Evolutionary conservation across 2,797 vertebrate genomes (phyloP).

Genomic region (Aotus griseimembra): DNA sequence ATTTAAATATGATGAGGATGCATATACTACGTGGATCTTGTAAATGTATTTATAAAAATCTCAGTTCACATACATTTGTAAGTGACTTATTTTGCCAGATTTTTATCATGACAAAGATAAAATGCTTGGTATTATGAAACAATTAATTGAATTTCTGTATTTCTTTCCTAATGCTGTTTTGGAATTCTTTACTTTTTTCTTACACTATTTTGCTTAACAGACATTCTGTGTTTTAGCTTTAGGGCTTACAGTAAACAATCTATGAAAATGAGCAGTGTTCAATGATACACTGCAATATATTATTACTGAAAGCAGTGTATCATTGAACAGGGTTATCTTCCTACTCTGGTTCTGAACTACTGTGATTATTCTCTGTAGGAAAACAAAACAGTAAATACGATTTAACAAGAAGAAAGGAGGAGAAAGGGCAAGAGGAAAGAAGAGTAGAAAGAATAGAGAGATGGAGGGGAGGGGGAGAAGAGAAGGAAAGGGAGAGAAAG

Average conservation of each 20-base stretch:
- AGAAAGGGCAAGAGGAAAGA: neutral
- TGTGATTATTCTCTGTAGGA: neutral
- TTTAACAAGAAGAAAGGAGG: neutral
- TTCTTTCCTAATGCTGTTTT: neutral
- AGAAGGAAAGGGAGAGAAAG: neutral
- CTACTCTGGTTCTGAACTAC: neutral
- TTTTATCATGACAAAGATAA: conserved; percentile 30
- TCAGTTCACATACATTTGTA: neutral
- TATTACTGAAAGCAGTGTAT: neutral
- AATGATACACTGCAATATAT: neutral
- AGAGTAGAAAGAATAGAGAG: too few species aligned
- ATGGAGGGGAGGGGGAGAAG: too few species aligned
- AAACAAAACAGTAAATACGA: neutral
- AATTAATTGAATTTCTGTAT: neutral
- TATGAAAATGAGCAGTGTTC: neutral
- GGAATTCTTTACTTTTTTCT: neutral
- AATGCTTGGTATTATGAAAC: neutral
- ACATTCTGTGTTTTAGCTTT: neutral
- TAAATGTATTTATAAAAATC: neutral
- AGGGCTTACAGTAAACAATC: neutral
- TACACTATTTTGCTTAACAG: neutral
- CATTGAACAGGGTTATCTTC: neutral
- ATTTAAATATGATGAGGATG: neutral
- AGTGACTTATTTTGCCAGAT: conserved; percentile 17
- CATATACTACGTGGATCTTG: neutral